These are phyloP conservation scores for Otocyon megalotis DNA, from an alignment of 2,113 vertebrate species.

Conservation along the genomic window DNA sequence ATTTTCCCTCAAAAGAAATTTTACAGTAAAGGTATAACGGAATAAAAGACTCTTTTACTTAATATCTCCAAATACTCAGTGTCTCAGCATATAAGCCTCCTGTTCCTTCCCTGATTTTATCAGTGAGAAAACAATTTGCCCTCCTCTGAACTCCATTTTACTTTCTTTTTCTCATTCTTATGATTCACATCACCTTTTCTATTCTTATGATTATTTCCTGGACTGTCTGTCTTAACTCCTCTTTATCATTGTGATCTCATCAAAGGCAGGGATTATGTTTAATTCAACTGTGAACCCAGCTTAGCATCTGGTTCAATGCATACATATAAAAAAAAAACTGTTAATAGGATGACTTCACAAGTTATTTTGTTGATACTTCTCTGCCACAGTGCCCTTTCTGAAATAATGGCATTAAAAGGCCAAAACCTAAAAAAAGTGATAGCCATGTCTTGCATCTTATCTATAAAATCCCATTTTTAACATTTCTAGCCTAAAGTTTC, in stretches of 20 bases:
- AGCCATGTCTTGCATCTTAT: not conserved
- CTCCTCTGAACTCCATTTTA: not conserved
- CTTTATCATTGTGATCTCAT: conserved; percentile 44
- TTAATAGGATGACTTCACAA: conserved; percentile 50
- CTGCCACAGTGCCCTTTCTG: not conserved
- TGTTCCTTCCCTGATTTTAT: not conserved
- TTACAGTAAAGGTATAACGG: not conserved
- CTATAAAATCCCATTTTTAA: conserved; percentile 37
- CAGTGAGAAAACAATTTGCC: not conserved
- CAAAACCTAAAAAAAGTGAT: not conserved
- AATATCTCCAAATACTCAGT: not conserved
- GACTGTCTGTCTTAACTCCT: not conserved
- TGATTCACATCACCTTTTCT: not conserved
- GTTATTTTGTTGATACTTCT: conserved; percentile 39
- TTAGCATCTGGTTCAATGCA: conserved; percentile 9
- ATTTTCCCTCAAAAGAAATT: conserved; percentile 26
- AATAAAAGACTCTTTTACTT: not conserved
- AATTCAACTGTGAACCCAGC: conserved; percentile 57
- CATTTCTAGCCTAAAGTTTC: not conserved
- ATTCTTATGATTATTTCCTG: not conserved
- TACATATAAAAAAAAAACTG: conserved; percentile 61
- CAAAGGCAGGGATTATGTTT: conserved; percentile 51
- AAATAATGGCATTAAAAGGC: conserved; percentile 27
- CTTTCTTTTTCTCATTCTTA: not conserved
- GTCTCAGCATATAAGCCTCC: not conserved